Evolutionary conservation across 2,888 invertebrate genomes (phyloP), one percentile per base, ranked within the genome.

Genomic region (Parochlus steinenii): DNA sequence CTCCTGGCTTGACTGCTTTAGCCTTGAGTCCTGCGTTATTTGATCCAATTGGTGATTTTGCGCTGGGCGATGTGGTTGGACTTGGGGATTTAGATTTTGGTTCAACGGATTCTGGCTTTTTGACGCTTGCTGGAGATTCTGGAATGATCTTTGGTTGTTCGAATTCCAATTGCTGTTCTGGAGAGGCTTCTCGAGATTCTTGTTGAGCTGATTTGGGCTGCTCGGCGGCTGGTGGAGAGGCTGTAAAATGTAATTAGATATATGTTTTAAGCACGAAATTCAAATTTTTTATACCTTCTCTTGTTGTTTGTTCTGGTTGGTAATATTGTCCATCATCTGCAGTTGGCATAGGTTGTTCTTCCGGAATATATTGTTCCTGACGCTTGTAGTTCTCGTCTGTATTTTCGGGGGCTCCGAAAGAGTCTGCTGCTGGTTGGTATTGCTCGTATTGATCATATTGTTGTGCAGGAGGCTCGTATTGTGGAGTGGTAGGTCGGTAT

Each of bases 31-130:
- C 15, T 12, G 19, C 31, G 17, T 28, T 29, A 31, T 36, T 25
- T 42, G 44, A 12, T 23, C 37, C 7, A 12, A 36, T 31, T 25
- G 32, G 15, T 30, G 26, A 29, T 25, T 18, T 28, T 37, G 36
- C 8, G 11, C n/a, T 20, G 7, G 33, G 31, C 19, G 44, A 27
- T 33, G 37, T 33, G 42, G 48, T 25, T 37, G 30, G 22, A 29
- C 11, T 30, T 28, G 5, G 17, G 32, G 38, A 15, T 28, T 35
- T 17, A 5, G 12, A 7, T 23, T 32, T 28, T 19, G 30, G 15
- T 15, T 15, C 18, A 3, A 16, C 22, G 16, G 39, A 18, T 40
- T 38, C 15, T 22, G 14, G 16, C 19, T 17, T 36, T 33, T 14
- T 30, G n/a, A n/a, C n/a, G 17, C 39, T 27, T 34, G 44, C 11